A percentile compares a stretch with the other conserved stretches of the same genome.
Conservation (phyloP, 2,113 vertebrate species). For the Sylvietta virens region DNA sequence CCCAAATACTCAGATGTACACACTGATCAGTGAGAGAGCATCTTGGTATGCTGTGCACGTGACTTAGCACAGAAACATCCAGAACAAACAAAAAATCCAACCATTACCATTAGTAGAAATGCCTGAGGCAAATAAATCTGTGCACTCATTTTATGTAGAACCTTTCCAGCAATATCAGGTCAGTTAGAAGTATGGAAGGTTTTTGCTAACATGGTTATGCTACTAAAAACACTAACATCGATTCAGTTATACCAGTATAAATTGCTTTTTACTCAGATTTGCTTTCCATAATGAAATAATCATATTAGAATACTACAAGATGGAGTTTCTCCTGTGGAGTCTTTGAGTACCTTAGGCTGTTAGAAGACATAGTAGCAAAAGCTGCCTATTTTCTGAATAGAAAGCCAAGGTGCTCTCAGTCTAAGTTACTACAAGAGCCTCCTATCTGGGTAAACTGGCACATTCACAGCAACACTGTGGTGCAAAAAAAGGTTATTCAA, state of each 20-base stretch:
- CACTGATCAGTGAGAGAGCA: neutral
- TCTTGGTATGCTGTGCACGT: neutral
- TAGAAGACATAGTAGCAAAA: neutral
- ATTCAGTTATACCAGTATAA: neutral
- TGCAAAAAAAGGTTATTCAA: neutral
- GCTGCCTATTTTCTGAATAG: neutral
- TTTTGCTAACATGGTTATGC: neutral
- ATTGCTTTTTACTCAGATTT: neutral
- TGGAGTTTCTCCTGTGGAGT: neutral
- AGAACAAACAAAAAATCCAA: neutral
- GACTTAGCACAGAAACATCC: neutral
- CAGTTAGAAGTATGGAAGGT: neutral
- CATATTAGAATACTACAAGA: neutral
- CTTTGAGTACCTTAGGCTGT: neutral
- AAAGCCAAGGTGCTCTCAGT: neutral
- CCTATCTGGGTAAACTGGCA: neutral
- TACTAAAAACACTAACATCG: neutral
- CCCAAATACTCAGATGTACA: neutral
- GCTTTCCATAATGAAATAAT: neutral
- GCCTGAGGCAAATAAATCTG: neutral
- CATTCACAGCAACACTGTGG: neutral
- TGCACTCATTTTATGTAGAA: neutral
- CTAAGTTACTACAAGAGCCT: neutral
- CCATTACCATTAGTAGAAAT: neutral
- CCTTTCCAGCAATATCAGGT: neutral